Conservation (phyloP, 2,113 vertebrate species). For the Herpetotheres cachinnans region DNA sequence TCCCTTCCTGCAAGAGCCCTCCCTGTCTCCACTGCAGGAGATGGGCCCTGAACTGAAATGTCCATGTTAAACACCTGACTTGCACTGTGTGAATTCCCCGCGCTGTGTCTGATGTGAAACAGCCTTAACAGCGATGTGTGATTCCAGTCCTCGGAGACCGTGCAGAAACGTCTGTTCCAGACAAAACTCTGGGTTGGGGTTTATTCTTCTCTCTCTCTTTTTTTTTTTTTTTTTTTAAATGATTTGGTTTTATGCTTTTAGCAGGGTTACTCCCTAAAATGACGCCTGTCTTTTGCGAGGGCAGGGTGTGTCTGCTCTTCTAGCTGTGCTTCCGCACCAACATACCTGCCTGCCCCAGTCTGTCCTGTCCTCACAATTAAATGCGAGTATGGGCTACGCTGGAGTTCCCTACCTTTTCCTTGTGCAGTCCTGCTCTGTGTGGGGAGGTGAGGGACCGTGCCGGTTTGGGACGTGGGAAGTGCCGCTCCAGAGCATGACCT, state of each 20-base stretch:
- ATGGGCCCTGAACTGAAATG: not conserved
- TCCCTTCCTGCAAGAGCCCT: not conserved
- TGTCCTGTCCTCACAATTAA: slow-evolving; percentile 49
- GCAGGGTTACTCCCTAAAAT: slow-evolving; percentile 17
- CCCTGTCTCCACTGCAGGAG: not conserved
- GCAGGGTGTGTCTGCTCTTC: slow-evolving; percentile 27
- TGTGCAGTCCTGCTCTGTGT: not conserved
- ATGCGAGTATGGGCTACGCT: slow-evolving; percentile 24
- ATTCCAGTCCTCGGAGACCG: not conserved
- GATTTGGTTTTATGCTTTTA: slow-evolving; percentile 8
- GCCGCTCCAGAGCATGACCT: not conserved
- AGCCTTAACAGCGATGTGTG: not conserved
- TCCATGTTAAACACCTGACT: not conserved
- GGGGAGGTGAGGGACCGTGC: not conserved
- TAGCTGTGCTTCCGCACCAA: slow-evolving; percentile 46
- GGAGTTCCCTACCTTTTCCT: slow-evolving; percentile 27
- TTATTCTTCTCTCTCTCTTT: not conserved
- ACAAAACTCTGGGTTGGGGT: not conserved
- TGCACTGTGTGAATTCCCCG: not conserved
- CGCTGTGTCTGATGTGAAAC: not conserved
- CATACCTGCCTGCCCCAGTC: not conserved
- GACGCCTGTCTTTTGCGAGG: not conserved
- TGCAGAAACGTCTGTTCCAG: not conserved
- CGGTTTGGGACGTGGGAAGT: not conserved
- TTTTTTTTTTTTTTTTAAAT: not conserved